Evolutionary conservation across 1,140 invertebrate genomes (phyloP).

Genomic region (Papilio polyxenes): DNA sequence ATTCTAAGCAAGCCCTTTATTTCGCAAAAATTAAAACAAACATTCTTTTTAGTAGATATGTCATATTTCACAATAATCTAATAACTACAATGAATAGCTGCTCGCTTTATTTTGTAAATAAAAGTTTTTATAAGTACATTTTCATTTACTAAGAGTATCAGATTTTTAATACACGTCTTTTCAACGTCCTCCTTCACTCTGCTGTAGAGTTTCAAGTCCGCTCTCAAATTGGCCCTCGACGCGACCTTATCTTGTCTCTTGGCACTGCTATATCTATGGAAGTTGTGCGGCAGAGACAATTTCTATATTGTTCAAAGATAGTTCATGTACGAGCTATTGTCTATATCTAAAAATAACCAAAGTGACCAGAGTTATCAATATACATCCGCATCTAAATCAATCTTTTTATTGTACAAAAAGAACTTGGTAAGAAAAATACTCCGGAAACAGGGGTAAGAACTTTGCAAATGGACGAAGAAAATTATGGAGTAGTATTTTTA

Average conservation of each 20-base stretch:
- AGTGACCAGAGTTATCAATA: background rate
- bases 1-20: too few relatives aligned
- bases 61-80: too few relatives aligned
- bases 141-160: background rate
- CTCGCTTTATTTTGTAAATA: background rate
- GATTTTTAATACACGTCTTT: background rate
- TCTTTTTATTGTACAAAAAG: background rate
- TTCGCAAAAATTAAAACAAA: too few relatives aligned
- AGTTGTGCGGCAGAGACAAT: background rate
- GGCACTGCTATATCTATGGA: background rate
- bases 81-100: background rate
- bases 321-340: background rate
- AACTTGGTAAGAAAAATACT: background rate
- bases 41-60: too few relatives aligned
- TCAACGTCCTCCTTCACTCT: slow-evolving; percentile 26
- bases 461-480: background rate
- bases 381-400: background rate
- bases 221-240: slow-evolving; percentile 36
- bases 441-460: background rate
- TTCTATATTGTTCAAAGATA: background rate
- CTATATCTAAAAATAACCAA: background rate
- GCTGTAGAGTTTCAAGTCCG: slow-evolving; percentile 24
- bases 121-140: too few relatives aligned
- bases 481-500: background rate
- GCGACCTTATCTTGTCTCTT: slow-evolving; percentile 27